Percentiles rank a stretch among this genome's conserved stretches.
These are phyloP conservation scores for Sphinx pinastri DNA, from an alignment of 2,888 invertebrate species.

Conservation along the genomic window DNA sequence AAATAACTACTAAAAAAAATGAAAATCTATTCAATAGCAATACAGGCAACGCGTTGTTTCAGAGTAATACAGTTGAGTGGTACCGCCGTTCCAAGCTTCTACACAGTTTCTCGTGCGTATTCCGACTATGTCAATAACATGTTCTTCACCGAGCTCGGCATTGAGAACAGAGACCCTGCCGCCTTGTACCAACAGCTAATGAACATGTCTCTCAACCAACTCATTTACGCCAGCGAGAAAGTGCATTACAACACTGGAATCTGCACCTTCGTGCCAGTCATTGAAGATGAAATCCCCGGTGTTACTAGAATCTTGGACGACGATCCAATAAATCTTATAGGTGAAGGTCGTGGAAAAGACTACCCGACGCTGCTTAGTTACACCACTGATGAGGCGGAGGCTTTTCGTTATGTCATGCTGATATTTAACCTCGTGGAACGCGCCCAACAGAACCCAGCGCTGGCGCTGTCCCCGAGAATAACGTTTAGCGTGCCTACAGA, in stretches of 20 bases:
- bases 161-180: slow-evolving; percentile 2
- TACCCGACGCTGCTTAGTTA: slow-evolving; percentile 44
- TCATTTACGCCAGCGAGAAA: background rate
- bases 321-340: slow-evolving; percentile 43
- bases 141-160: background rate
- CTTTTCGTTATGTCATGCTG: slow-evolving; percentile 30
- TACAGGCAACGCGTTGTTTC: slow-evolving; percentile 26
- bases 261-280: slow-evolving; percentile 41
- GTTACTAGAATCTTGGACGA: slow-evolving; percentile 43
- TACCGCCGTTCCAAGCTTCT: slow-evolving; percentile 49
- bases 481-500: slow-evolving; percentile 29
- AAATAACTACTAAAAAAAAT: too few relatives aligned
- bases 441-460: slow-evolving; percentile 31
- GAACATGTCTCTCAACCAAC: background rate
- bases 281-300: slow-evolving; percentile 38
- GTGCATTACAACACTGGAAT: slow-evolving; percentile 36
- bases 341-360: slow-evolving; percentile 39
- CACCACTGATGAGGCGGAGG: slow-evolving; percentile 39
- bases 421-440: slow-evolving; percentile 30
- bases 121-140: slow-evolving; percentile 44
- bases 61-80: slow-evolving; percentile 59
- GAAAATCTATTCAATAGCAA: too few relatives aligned
- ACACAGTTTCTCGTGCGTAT: slow-evolving; percentile 49
- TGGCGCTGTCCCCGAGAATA: slow-evolving; percentile 31
- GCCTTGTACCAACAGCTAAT: background rate